Evolutionary conservation across 23 tunicate species (phyloP), one percentile per base, ranked within the genome.

Genomic region (Corella eumyota): DNA sequence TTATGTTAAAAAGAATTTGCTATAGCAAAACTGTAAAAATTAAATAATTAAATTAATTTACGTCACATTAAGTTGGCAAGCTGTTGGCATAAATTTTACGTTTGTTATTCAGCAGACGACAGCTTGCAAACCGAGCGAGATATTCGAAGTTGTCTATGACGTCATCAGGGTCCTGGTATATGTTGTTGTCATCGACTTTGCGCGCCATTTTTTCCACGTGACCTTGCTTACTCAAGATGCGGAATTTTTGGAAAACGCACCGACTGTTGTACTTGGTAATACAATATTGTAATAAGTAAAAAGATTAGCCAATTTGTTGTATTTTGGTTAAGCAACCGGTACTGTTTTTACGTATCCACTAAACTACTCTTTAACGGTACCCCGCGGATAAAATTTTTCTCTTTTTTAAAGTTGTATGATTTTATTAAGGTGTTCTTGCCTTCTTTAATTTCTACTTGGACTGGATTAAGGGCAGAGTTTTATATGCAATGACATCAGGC

Each of bases 401-500:
- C 13, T 40, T 9, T 11, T 15, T 11, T 40, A 40, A 40, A 40
- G 11, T 40, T 40, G 15, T 11, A 21, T 25, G 19, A 28, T 60
- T 28, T 26, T 17, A 6, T 29, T 24, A 60, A 78, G 85, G 75
- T 29, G 69, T 69, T 44, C 45, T 78, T 6, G 67, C 66, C 6
- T 78, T 78, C 40, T 25, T 32, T 4, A 78, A 78, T 46, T 65
- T 78, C 5, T 58, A 34, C 30, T 52, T 78, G 68, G 85, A 78
- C 50, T 78, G 85, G 85, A 60, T 69, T 56, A 78, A 78, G 35
- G 85, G 76, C 2, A 32, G 57, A 6, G 52, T 78, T 3, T 37
- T 78, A 44, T 78, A 78, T 65, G 26, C 56, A 2, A 56, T 78
- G 15, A 31, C 76, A 19, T 20, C 62, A 1, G 57, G 75, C 3